Percentiles rank a stretch among this genome's conserved stretches.
Conservation (phyloP, 2,113 vertebrate genomes). For the Nerophis lumbriciformis region DNA sequence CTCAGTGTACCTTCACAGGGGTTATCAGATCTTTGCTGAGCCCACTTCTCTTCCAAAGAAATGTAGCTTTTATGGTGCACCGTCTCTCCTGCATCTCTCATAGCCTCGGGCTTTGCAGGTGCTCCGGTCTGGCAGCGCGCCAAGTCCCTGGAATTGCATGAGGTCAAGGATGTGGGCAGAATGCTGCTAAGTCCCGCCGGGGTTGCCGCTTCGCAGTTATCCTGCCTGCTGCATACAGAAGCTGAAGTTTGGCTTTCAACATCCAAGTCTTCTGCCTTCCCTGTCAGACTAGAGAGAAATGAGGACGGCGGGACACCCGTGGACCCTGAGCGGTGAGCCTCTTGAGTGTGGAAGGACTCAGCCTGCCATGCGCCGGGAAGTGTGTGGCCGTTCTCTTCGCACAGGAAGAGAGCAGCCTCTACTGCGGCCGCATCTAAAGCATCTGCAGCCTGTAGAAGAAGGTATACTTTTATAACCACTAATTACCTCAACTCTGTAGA, state of each 20-base stretch:
- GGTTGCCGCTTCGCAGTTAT: slow-evolving; percentile 33
- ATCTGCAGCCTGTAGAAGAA: slow-evolving; percentile 67
- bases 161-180: slow-evolving; percentile 35
- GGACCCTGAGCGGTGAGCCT: slow-evolving; percentile 28
- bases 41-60: slow-evolving; percentile 54
- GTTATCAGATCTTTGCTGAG: slow-evolving; percentile 37
- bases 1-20: slow-evolving; percentile 46
- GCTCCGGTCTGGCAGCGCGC: slow-evolving; percentile 29
- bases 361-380: slow-evolving; percentile 82
- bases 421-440: slow-evolving; percentile 90
- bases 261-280: slow-evolving; percentile 36
- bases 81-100: slow-evolving; percentile 18
- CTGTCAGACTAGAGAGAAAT: slow-evolving; percentile 34
- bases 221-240: slow-evolving; percentile 40
- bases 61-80: slow-evolving; percentile 60
- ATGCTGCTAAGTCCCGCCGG: slow-evolving; percentile 30
- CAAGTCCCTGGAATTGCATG: slow-evolving; percentile 30
- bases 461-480: slow-evolving; percentile 2
- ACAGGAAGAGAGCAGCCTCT: slow-evolving; percentile 89
- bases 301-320: slow-evolving; percentile 21
- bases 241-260: slow-evolving; percentile 10
- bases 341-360: slow-evolving; percentile 57
- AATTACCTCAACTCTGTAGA: neutral
- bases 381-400: slow-evolving; percentile 86
- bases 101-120: slow-evolving; percentile 28